phyloP scores from a whole-genome alignment of 2,888 invertebrate genomes.

The Nesidiocoris tenuis region DNA sequence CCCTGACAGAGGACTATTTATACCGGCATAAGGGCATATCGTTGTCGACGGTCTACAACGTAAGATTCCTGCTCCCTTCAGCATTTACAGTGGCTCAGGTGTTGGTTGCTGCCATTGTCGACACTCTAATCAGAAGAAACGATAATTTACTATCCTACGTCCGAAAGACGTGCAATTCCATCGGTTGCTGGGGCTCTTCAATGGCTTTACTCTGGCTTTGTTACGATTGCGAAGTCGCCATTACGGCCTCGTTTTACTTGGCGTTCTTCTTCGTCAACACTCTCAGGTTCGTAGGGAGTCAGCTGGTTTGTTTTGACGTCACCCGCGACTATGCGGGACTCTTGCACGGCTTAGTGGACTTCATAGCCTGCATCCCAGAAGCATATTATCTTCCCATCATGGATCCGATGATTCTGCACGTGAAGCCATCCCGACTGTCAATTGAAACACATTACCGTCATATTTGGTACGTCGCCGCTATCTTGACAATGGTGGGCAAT shows the following conservation, averaged over 20 bases:
- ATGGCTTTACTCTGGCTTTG: conserved; percentile 23
- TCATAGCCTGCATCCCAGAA: conserved; percentile 20
- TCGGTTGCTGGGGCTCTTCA: conserved; percentile 29
- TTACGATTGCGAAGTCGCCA: background rate
- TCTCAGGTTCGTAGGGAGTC: conserved; percentile 19
- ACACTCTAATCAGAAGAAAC: conserved; percentile 6
- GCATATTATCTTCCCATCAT: conserved; percentile 14
- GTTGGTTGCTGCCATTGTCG: conserved; percentile 6
- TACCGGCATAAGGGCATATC: conserved; percentile 1
- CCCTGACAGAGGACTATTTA: conserved; percentile 3
- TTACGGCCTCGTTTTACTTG: conserved; percentile 4
- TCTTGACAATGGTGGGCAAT: conserved; percentile 7
- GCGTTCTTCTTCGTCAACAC: conserved; percentile 7
- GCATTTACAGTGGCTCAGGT: conserved; percentile 10
- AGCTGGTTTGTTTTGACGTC: conserved; percentile 23
- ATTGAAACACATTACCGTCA: background rate
- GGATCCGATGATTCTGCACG: background rate
- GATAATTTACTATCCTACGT: background rate
- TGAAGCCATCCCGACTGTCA: background rate
- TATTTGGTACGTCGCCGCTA: background rate
- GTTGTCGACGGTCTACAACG: background rate
- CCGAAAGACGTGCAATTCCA: conserved; percentile 36
- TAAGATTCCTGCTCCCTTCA: conserved; percentile 7
- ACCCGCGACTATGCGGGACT: conserved; percentile 23
- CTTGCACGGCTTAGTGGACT: conserved; percentile 14